Conservation (phyloP, 2,888 invertebrate genomes). For the Andrena flavipes region DNA sequence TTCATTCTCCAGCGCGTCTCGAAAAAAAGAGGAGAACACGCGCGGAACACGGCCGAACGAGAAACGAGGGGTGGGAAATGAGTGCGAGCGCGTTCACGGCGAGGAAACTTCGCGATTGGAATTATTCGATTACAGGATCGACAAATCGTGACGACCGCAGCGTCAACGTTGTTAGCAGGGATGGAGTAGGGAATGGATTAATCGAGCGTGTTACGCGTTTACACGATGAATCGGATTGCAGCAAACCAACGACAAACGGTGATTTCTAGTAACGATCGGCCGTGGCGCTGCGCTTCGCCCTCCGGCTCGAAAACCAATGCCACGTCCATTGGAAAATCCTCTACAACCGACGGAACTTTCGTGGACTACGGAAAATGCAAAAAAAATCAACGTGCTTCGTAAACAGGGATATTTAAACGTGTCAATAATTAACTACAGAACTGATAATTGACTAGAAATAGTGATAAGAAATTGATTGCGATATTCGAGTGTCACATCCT, state of each 20-base stretch:
- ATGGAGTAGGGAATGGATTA: conserved; percentile 58
- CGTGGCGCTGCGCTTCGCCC: conserved; percentile 13
- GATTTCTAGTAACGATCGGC: conserved; percentile 61
- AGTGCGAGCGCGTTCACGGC: not conserved
- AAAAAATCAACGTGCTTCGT: not conserved
- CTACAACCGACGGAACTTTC: conserved; percentile 1
- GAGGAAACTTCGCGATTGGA: conserved; percentile 32
- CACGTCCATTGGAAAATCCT: conserved; percentile 35
- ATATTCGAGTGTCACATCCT: too few species aligned
- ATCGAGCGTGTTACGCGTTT: conserved; percentile 73
- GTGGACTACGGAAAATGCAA: not conserved
- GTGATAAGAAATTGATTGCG: too few species aligned
- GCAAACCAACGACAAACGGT: conserved; percentile 59
- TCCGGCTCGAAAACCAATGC: conserved; percentile 48
- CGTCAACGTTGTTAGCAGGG: conserved; percentile 69
- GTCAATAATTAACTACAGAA: too few species aligned
- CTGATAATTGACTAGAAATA: too few species aligned
- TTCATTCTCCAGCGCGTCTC: too few species aligned
- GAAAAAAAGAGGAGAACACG: too few species aligned
- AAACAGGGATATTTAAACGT: not conserved
- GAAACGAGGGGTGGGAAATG: not conserved
- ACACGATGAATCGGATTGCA: conserved; percentile 62
- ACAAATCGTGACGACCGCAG: conserved; percentile 66
- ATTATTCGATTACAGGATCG: conserved; percentile 57
- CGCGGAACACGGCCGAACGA: not conserved